A percentile compares a stretch with the other conserved stretches of the same genome.
These are phyloP conservation scores for Cephus runcator DNA, from an alignment of 2,888 invertebrate genomes.

Conservation along the genomic window DNA sequence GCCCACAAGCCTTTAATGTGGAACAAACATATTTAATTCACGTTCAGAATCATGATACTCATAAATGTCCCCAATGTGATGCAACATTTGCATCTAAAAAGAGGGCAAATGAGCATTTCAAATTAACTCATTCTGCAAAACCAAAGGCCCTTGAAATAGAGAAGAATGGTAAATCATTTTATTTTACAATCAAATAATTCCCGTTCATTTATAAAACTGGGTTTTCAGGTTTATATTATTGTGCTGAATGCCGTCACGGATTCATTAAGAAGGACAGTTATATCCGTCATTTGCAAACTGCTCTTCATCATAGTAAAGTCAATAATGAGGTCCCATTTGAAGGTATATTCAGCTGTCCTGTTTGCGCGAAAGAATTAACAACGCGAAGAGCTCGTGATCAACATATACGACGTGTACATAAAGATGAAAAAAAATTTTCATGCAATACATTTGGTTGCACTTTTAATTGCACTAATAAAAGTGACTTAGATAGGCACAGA, in stretches of 20 bases:
- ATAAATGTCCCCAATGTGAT: conserved; percentile 58
- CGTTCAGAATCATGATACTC: conserved; percentile 56
- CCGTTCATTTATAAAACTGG: neutral
- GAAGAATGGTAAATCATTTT: conserved; percentile 31
- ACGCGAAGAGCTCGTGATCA: conserved; percentile 55
- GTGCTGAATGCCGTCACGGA: conserved; percentile 44
- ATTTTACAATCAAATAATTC: neutral
- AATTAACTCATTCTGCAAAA: conserved; percentile 33
- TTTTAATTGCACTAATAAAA: conserved; percentile 53
- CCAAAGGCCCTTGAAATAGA: conserved; percentile 24
- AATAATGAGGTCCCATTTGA: conserved; percentile 43
- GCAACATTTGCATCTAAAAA: conserved; percentile 55
- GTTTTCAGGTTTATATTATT: conserved; percentile 38
- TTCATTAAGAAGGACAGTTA: conserved; percentile 46
- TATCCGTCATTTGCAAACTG: conserved; percentile 42
- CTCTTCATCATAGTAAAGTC: conserved; percentile 39
- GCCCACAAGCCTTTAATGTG: conserved; percentile 54
- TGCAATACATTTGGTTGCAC: conserved; percentile 54
- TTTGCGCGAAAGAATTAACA: conserved; percentile 53
- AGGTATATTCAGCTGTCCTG: conserved; percentile 48
- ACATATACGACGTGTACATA: conserved; percentile 54
- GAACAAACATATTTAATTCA: conserved; percentile 56
- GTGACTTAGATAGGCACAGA: conserved; percentile 55
- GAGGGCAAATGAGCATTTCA: conserved; percentile 45
- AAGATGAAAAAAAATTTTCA: conserved; percentile 46